A percentile compares a stretch with the other conserved stretches of the same genome.
These are phyloP conservation scores for Cyprinodon tularosa DNA, from an alignment of 2,113 vertebrate genomes.

Conservation along the genomic window DNA sequence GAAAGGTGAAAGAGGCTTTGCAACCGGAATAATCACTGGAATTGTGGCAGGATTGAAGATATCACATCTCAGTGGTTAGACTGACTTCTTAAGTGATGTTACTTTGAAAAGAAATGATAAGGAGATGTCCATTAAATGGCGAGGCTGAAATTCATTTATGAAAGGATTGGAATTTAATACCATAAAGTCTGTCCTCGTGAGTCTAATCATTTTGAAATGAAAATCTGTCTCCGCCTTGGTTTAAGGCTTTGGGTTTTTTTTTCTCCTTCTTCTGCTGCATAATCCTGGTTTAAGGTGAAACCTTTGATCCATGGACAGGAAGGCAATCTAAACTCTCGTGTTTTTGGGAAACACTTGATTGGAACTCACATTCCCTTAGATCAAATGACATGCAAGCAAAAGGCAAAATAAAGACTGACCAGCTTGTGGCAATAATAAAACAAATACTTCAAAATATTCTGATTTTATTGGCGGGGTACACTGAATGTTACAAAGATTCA, in stretches of 20 bases:
- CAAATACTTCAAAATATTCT: conserved; percentile 21
- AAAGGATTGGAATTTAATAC: conserved; percentile 21
- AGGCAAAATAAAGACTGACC: conserved; percentile 27
- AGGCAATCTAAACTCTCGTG: conserved; percentile 55
- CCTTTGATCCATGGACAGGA: conserved; percentile 56
- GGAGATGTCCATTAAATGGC: not conserved
- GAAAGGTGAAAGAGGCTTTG: conserved; percentile 34
- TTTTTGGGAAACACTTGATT: conserved; percentile 59
- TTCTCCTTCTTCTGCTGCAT: conserved; percentile 39
- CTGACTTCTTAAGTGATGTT: conserved; percentile 4
- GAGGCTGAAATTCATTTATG: not conserved
- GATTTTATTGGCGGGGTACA: conserved; percentile 5
- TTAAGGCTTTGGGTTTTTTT: conserved; percentile 34
- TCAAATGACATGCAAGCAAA: conserved; percentile 30
- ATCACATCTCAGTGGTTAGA: conserved; percentile 1
- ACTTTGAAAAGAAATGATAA: conserved; percentile 10
- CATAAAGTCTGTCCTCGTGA: conserved; percentile 10
- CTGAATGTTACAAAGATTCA: not conserved
- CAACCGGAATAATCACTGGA: conserved; percentile 31
- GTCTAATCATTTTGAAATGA: conserved; percentile 35
- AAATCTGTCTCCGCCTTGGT: conserved; percentile 38
- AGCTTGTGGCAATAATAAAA: conserved; percentile 15
- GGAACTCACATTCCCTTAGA: conserved; percentile 37
- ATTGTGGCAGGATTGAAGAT: conserved; percentile 21
- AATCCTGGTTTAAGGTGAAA: conserved; percentile 34